Evolutionary conservation across 2,888 invertebrate genomes (phyloP), one percentile per base, ranked within the genome.

Genomic region (Allacma fusca): DNA sequence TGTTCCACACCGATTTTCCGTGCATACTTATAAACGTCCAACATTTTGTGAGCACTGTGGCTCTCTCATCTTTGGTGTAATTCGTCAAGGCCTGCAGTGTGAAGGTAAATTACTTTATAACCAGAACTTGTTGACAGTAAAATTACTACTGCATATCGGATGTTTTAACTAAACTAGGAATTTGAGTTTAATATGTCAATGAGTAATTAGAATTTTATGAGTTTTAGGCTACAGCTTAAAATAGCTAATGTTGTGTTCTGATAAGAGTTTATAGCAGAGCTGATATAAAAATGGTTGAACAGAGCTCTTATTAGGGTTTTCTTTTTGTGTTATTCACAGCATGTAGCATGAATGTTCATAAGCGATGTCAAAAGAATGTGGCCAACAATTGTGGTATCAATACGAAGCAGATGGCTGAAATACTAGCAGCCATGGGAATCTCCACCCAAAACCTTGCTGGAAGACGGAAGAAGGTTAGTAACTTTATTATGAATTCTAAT

Each of bases 41-140:
- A 98, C 98, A 40, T 99, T 99, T 90, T 99, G 99, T 90, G 98
- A 99, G 89, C 99, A 99, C 88, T 99, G 99, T 88, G 98, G 98
- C 84, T 97, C 97, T 80, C 90, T 98, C 87, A 91, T 98, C 80
- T 98, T 98, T 88, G 98, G 98, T 29, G 91, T 98, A 85, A 93
- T 96, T 87, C 94, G 92, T 88, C 98, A 98, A 89, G 98, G 98
- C 75, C 90, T 98, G 85, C 97, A 98, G 88, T 98, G 98, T 87
- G 94, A 95, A 90, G 92, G 93, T 93, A 86, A n/a, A n/a, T n/a
- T n/a, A n/a, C n/a, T n/a, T n/a, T n/a, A n/a, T n/a, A n/a, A n/a
- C n/a, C n/a, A n/a, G n/a, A n/a, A n/a, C n/a, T n/a, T 81, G 43
- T 72, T 67, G 64, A 24, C 67, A 29, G 43, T 62, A 65, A 9